phyloP scores from a whole-genome alignment of 2,888 invertebrate species.

The Neoaliturus tenellus region DNA sequence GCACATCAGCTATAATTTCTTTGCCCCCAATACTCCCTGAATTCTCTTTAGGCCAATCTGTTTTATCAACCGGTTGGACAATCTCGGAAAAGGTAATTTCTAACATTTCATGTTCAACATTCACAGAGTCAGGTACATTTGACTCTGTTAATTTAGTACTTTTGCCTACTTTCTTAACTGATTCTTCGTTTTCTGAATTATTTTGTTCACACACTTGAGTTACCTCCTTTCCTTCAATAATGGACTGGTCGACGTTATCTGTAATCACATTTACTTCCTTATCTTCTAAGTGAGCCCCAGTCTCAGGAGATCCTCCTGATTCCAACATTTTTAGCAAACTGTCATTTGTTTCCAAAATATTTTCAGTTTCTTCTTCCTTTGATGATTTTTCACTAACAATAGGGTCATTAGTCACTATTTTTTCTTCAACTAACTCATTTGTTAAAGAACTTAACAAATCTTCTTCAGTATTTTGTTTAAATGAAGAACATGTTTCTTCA shows the following conservation, averaged over 20 bases:
- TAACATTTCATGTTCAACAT: background rate
- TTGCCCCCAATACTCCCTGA: background rate
- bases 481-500: background rate
- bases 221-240: background rate
- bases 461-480: background rate
- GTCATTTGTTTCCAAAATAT: constrained; percentile 9
- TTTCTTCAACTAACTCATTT: background rate
- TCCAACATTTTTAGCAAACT: constrained; percentile 18
- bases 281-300: background rate
- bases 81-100: background rate
- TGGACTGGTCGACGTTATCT: background rate
- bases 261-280: background rate
- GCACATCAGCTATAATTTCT: background rate
- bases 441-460: background rate
- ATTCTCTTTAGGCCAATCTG: background rate
- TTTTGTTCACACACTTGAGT: background rate
- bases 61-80: background rate
- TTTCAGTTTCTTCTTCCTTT: background rate
- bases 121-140: background rate
- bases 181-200: background rate
- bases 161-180: background rate
- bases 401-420: background rate
- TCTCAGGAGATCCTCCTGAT: constrained; percentile 5
- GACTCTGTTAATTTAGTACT: background rate
- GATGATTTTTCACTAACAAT: background rate